Conservation (phyloP, 2,888 invertebrate genomes). For the Eulithis testata region DNA sequence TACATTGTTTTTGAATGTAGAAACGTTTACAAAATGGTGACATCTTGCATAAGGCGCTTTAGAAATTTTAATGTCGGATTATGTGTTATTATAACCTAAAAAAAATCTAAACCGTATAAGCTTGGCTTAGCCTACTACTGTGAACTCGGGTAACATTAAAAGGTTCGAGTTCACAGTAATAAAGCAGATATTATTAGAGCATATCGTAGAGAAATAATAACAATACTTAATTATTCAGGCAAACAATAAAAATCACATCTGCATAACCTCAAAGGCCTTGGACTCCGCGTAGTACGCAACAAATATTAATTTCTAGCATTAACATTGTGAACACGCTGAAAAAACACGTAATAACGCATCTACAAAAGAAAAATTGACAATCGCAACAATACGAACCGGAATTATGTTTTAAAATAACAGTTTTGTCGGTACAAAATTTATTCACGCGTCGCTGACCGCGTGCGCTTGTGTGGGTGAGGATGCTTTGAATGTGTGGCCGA, state of each 20-base stretch:
- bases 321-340: constrained; percentile 22
- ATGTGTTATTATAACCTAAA: too few relatives aligned
- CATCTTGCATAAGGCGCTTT: background rate
- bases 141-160: too few relatives aligned
- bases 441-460: constrained; percentile 70
- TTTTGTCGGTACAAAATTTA: constrained; percentile 83
- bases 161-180: too few relatives aligned
- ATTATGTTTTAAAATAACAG: constrained; percentile 84
- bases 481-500: constrained; percentile 42
- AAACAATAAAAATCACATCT: too few relatives aligned
- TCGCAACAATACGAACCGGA: constrained; percentile 69
- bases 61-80: background rate
- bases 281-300: background rate
- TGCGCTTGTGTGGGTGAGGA: constrained; percentile 37
- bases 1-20: constrained; percentile 6
- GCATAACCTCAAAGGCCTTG: too few relatives aligned
- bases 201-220: too few relatives aligned
- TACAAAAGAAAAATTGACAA: constrained; percentile 45
- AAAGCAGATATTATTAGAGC: too few relatives aligned
- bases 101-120: too few relatives aligned
- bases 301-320: constrained; percentile 43
- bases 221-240: too few relatives aligned
- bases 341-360: constrained; percentile 38
- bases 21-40: background rate
- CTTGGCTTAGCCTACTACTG: too few relatives aligned